Percentiles rank a stretch among this genome's conserved stretches.
Conservation (phyloP, 2,113 vertebrate genomes). For the Cavia aperea region DNA sequence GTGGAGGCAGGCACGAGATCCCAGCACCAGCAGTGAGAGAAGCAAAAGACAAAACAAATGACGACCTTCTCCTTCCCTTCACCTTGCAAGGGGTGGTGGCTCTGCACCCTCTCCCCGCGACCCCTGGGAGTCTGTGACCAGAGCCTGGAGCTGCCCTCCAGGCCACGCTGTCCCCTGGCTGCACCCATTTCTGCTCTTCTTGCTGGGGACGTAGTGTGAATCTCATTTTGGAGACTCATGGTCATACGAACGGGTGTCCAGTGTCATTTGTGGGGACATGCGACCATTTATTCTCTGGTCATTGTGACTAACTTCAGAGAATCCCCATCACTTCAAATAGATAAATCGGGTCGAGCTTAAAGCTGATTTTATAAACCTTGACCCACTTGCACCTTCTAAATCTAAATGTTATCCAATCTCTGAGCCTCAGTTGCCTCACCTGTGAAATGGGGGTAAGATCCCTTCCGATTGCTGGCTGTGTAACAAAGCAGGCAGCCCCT, state of each 20-base stretch:
- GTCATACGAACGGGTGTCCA: fast-evolving
- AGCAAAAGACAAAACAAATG: background rate
- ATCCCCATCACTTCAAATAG: background rate
- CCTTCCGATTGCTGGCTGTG: background rate
- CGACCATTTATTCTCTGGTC: background rate
- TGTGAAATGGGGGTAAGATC: background rate
- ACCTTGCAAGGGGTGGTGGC: background rate
- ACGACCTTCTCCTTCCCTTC: background rate
- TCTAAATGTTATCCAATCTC: background rate
- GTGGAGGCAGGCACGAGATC: fast-evolving
- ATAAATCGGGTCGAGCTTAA: background rate
- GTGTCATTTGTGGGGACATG: background rate
- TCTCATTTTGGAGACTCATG: background rate
- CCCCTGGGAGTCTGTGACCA: background rate
- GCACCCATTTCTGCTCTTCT: background rate
- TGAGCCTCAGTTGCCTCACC: background rate
- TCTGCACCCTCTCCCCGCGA: background rate
- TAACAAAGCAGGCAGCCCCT: background rate
- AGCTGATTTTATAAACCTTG: background rate
- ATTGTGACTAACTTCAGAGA: background rate
- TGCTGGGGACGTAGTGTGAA: background rate
- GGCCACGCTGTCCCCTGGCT: background rate
- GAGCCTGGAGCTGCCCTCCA: background rate
- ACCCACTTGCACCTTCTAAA: background rate
- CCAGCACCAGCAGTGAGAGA: background rate